Evolutionary conservation across 2,113 vertebrate species (phyloP).

Genomic region (Siniperca chuatsi): DNA sequence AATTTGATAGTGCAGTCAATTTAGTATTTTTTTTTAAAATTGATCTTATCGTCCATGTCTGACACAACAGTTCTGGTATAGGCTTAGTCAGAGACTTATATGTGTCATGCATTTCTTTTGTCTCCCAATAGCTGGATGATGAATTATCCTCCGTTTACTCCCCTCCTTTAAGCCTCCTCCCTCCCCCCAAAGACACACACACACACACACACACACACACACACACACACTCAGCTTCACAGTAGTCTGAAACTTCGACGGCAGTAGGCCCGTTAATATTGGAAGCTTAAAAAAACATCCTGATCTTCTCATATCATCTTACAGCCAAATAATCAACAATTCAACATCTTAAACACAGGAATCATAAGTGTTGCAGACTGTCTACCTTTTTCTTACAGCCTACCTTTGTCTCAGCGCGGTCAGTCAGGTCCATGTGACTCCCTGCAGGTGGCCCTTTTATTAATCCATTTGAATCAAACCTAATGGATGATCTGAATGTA

Average conservation of each 20-base stretch:
- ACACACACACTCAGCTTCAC: slow-evolving; percentile 27
- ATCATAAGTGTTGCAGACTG: not conserved
- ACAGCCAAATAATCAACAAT: slow-evolving; percentile 28
- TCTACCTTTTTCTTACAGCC: not conserved
- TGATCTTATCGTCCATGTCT: not conserved
- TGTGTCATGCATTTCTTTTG: slow-evolving; percentile 31
- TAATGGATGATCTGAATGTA: not conserved
- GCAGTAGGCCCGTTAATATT: slow-evolving; percentile 27
- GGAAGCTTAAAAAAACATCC: slow-evolving; percentile 41
- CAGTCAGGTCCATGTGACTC: slow-evolving; percentile 1
- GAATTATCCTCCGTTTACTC: slow-evolving; percentile 32
- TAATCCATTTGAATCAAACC: slow-evolving; percentile 58
- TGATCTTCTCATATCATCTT: slow-evolving; percentile 4
- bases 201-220: slow-evolving; percentile 36
- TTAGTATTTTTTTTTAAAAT: not conserved
- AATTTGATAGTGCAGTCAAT: not conserved
- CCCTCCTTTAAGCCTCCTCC: slow-evolving; percentile 25
- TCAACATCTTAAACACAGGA: not conserved
- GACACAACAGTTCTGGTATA: slow-evolving; percentile 3
- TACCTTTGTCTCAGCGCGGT: slow-evolving; percentile 50
- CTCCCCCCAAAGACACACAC: not conserved
- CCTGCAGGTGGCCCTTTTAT: slow-evolving; percentile 43
- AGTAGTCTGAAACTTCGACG: slow-evolving; percentile 18
- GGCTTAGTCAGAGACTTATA: slow-evolving; percentile 10
- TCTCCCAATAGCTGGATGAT: slow-evolving; percentile 46